Evolutionary conservation across 2,113 vertebrate genomes (phyloP), one percentile per base, ranked within the genome.

Genomic region (Ciconia stormi): DNA sequence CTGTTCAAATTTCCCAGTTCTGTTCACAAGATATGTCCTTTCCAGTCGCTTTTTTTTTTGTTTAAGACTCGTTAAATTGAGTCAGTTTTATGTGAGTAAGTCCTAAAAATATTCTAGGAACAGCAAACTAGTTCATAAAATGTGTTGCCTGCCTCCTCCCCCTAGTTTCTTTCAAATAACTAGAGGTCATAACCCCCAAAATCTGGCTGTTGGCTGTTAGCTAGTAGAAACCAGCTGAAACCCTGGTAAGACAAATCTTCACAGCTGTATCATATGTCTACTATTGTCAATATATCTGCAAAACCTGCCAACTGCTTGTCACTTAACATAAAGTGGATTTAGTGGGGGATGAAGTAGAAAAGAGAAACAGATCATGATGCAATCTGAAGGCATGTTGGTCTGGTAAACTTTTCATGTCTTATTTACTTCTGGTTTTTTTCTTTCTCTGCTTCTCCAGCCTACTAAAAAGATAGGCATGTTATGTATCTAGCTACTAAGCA

Each of bases 211-310:
- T 93, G 78, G 81, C 83, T 96, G 82, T 97, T 87, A 77, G 95
- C 82, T 92, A 93, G 95, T 72, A 91, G 78, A 95, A 95, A 91
- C 69, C 95, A 96, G 90, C 93, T 94, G 95, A 95, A 92, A 89
- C 46, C 21, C 86, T 95, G 62, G 90, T 95, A 92, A 95, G 89
- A 94, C 92, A 95, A 95, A 91, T 97, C 95, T 95, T 84, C 77
- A 42, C 95, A 95, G 95, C 90, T 93, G 88, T 95, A 91, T 96
- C 92, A 6, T 62, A 76, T 96, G 93, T 95, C 93, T 59, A 1
- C 55, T 89, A 4, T 87, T 93, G 95, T 93, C 95, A 96, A 87
- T 96, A 89, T 56, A 87, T 69, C 76, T 83, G 76, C 86, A 95
- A 62, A 93, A 94, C n/a, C 66, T 87, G 83, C 93, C 95, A 94